These are phyloP conservation scores for Smittia sp. DNA, from an alignment of 2,888 invertebrate genomes.

Conservation along the genomic window DNA sequence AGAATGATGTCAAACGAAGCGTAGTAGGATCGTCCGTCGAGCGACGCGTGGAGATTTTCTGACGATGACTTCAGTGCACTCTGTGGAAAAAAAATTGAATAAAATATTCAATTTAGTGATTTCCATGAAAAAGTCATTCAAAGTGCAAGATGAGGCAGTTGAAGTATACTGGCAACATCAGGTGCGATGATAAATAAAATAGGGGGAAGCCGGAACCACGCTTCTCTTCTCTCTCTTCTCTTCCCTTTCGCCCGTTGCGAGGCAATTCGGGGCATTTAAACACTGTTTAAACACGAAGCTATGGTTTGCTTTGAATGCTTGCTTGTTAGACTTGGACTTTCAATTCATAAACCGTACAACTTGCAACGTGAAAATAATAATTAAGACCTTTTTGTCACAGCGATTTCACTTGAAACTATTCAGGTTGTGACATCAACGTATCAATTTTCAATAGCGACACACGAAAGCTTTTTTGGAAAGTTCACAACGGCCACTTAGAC, in stretches of 20 bases:
- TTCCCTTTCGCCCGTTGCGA: slow-evolving; percentile 1
- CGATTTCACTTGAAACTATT: too few species aligned
- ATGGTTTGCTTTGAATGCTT: too few species aligned
- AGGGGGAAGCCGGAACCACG: slow-evolving; percentile 23
- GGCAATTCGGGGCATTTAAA: not conserved
- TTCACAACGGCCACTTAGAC: too few species aligned
- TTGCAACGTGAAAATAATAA: too few species aligned
- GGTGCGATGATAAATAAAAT: not conserved
- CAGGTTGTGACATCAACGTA: too few species aligned
- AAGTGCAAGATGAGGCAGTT: slow-evolving; percentile 10
- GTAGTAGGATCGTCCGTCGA: slow-evolving; percentile 59
- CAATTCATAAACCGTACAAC: too few species aligned
- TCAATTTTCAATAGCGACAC: too few species aligned
- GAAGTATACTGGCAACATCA: not conserved
- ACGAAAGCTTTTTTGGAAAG: too few species aligned
- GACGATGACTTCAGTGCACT: slow-evolving; percentile 58
- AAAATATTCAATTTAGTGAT: slow-evolving; percentile 16
- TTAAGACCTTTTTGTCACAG: too few species aligned
- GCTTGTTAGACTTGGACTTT: too few species aligned
- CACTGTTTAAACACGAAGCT: too few species aligned
- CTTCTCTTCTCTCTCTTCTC: not conserved
- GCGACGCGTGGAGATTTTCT: slow-evolving; percentile 57
- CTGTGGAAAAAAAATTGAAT: slow-evolving; percentile 52
- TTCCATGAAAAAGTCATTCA: not conserved
- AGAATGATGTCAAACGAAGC: slow-evolving; percentile 60